Evolutionary conservation across 1,140 invertebrate genomes (phyloP), one percentile per base, ranked within the genome.

Genomic region (Planococcus citri): DNA sequence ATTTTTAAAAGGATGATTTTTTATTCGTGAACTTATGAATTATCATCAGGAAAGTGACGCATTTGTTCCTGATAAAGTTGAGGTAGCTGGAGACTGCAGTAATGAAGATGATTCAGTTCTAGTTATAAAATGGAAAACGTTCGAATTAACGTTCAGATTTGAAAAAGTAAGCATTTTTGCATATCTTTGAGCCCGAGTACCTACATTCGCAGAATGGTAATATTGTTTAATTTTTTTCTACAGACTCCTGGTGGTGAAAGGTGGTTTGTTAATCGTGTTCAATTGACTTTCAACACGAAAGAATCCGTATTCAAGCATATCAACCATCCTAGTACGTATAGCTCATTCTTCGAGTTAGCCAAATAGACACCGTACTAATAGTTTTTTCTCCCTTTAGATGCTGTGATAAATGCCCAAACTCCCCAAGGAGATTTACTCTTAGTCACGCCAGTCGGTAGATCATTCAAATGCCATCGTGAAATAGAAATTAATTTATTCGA

Each of bases 381-480:
- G 10, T 64, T 64, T 4, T 25, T 3, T 64, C 17, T 64, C 25
- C 24, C 24, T 14, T n/a, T 17, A 64, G 60, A 64, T 64, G 25
- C 60, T 64, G 22, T 24, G 21, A 64, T 64, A 25, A 2, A 25
- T 17, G 60, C 60, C 10, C 60, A 25, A 12, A 64, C 60, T 21
- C 10, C 22, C 22, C 10, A 64, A 64, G 60, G 60, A 9, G 60
- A 64, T 24, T 20, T 88, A 75, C 76, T 91, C 57, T 92, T 92
- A 73, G 86, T 88, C 1, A 94, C 91, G 0, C 90, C 90, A 0
- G 88, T 93, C 17, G 90, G 91, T 4, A 89, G 91, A 75, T 91
- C 90, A 0, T 94, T 87, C 75, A 80, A 83, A 14, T 94, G 91
- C 74, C 74, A 83, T 64, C 82, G 86, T 25, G 89, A 91, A 77